Evolutionary conservation across 2,888 invertebrate genomes (phyloP).

Genomic region (Nomada ferruginata): DNA sequence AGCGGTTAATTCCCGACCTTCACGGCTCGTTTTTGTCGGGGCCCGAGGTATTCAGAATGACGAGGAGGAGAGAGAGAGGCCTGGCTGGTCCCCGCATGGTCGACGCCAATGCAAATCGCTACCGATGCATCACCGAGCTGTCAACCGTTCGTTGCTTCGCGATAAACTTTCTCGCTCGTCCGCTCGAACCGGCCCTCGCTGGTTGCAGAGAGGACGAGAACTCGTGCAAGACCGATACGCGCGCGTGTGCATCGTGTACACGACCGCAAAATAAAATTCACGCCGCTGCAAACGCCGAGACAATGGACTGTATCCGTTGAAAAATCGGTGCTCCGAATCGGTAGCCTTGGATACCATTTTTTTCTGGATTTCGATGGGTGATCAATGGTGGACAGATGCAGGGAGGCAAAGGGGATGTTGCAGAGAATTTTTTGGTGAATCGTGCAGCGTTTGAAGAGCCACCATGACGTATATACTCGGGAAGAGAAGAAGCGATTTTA

Average conservation of each 20-base stretch:
- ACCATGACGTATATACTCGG: background rate
- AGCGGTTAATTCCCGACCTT: slow-evolving; percentile 59
- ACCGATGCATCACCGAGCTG: slow-evolving; percentile 79
- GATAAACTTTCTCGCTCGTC: slow-evolving; percentile 75
- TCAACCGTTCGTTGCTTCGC: slow-evolving; percentile 77
- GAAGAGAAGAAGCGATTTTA: no score
- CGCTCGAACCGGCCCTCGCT: slow-evolving; percentile 58
- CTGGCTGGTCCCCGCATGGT: slow-evolving; percentile 45
- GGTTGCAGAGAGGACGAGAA: background rate
- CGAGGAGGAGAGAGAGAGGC: slow-evolving; percentile 8
- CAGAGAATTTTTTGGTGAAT: background rate
- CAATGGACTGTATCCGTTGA: slow-evolving; percentile 37
- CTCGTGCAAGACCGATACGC: slow-evolving; percentile 58
- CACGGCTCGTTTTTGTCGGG: slow-evolving; percentile 46
- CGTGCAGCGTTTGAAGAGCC: background rate
- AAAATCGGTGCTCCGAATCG: slow-evolving; percentile 8
- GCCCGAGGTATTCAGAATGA: slow-evolving; percentile 29
- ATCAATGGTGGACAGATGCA: background rate
- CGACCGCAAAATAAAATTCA: slow-evolving; percentile 51
- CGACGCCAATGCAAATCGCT: slow-evolving; percentile 78
- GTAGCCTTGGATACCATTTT: background rate
- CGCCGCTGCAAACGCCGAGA: slow-evolving; percentile 31
- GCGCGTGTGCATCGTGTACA: slow-evolving; percentile 23
- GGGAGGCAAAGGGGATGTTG: background rate
- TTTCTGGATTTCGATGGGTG: background rate